Percentiles rank a stretch among this genome's conserved stretches.
Conservation (phyloP, 2,797 vertebrate species). For the Acrossocheilus wenchowensis region DNA sequence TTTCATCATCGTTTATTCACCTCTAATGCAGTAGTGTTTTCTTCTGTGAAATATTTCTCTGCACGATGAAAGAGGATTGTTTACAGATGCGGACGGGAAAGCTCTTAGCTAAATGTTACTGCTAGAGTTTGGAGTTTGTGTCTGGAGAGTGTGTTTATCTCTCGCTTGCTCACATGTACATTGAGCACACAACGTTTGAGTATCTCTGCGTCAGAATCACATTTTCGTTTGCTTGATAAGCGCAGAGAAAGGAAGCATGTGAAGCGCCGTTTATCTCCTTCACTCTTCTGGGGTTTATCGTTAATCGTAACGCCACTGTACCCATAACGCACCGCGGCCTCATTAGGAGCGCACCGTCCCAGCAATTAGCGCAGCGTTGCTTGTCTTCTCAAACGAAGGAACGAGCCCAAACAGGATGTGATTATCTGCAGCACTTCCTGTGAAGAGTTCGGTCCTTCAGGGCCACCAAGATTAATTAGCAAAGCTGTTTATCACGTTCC, state of each 20-base stretch:
- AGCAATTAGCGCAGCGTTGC: not conserved
- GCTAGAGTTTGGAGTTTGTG: not conserved
- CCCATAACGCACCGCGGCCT: not conserved
- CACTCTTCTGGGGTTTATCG: not conserved
- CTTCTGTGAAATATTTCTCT: not conserved
- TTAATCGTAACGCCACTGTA: not conserved
- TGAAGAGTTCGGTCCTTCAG: not conserved
- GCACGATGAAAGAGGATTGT: not conserved
- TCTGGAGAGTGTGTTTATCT: not conserved
- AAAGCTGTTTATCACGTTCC: constrained; percentile 35
- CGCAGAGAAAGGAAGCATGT: not conserved
- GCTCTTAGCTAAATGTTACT: not conserved
- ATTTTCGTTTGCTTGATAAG: not conserved
- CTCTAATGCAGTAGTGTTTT: not conserved
- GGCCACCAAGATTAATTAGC: constrained; percentile 34
- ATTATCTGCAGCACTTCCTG: constrained; percentile 30
- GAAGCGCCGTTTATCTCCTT: not conserved
- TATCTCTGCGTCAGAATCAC: not conserved
- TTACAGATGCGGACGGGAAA: not conserved
- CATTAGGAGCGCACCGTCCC: constrained; percentile 2
- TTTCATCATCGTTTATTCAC: not conserved
- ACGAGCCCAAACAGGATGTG: not conserved
- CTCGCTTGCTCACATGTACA: not conserved
- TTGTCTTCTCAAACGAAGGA: not conserved
- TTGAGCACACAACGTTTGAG: not conserved